A percentile compares a stretch with the other conserved stretches of the same genome.
These are phyloP conservation scores for Murina feae DNA, from an alignment of 2,113 vertebrate species.

Conservation along the genomic window DNA sequence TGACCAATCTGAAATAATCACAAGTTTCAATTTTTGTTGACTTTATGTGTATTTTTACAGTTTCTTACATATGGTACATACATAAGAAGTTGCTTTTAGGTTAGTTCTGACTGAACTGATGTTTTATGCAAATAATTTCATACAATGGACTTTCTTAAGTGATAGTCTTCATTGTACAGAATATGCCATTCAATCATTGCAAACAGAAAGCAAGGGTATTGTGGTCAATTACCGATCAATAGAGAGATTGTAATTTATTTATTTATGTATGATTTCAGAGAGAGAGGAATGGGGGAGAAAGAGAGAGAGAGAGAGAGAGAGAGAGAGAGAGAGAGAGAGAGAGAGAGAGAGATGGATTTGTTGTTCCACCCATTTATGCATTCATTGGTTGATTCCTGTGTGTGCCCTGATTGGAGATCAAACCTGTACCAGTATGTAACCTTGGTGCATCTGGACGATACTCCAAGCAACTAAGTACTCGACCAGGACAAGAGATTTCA, in stretches of 20 bases:
- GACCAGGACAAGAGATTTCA: not conserved
- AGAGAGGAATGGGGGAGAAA: not conserved
- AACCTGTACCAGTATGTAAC: not conserved
- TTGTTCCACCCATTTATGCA: not conserved
- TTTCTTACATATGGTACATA: not conserved
- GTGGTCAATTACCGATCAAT: conserved; percentile 32
- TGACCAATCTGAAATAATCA: not conserved
- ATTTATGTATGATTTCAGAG: not conserved
- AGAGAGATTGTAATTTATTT: not conserved
- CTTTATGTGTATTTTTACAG: conserved; percentile 6
- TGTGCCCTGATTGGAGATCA: not conserved
- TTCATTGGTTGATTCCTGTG: not conserved
- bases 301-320: too few species aligned
- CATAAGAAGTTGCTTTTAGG: conserved; percentile 21
- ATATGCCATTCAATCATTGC: conserved; percentile 27
- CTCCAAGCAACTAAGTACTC: not conserved
- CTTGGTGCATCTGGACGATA: not conserved
- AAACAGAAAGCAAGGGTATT: conserved; percentile 36
- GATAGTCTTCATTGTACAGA: conserved; percentile 9
- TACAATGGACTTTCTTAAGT: conserved; percentile 69
- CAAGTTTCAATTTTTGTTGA: not conserved
- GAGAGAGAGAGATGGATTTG: not conserved
- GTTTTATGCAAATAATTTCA: conserved; percentile 69
- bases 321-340: too few species aligned
- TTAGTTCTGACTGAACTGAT: conserved; percentile 42